Evolutionary conservation across 2,113 vertebrate species (phyloP), one percentile per base, ranked within the genome.

Genomic region (Gobio gobio): DNA sequence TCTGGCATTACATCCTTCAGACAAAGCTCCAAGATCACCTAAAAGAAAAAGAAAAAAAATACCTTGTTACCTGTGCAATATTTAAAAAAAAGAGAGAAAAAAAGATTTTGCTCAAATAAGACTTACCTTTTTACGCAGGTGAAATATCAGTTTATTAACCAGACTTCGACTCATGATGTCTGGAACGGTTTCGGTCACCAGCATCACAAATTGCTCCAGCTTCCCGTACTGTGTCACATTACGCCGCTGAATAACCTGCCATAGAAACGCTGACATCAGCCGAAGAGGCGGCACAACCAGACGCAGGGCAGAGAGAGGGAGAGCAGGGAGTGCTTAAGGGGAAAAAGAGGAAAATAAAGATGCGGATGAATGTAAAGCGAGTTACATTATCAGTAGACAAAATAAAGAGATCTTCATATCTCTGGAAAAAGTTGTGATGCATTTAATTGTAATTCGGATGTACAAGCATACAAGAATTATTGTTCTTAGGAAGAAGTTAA

Each of bases 111-210:
- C 22, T 16, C 2, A 82, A 75, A 13, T 20, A 64, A 51, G 61
- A n/a, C 56, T 82, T 90, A 95, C 95, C 94, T 92, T 93, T 81
- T 94, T 94, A 68, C 91, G 88, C 24, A 95, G 86, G 10, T 93
- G 93, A 88, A 95, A 88, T 56, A 91, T 91, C 5, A 95, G 91
- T 45, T 93, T 93, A 74, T 91, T 91, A 4, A 91, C 77, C 81
- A 95, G 94, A 22, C 92, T 92, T 82, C 88, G 91, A 77, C 83
- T 90, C 54, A 95, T 92, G 87, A 94, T 68, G 10, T 91, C 92
- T 0, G 95, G 94, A 1, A 91, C 93, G 0, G 90, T 88, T 2
- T 82, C 82, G 1, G 89, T 91, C 51, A 95, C 85, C 12, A 83
- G 86, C 2, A 79, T 75, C 84, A 95, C 89, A 61, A 95, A 93